phyloP scores from a whole-genome alignment of 2,113 vertebrate species.

The Narcine bancroftii region DNA sequence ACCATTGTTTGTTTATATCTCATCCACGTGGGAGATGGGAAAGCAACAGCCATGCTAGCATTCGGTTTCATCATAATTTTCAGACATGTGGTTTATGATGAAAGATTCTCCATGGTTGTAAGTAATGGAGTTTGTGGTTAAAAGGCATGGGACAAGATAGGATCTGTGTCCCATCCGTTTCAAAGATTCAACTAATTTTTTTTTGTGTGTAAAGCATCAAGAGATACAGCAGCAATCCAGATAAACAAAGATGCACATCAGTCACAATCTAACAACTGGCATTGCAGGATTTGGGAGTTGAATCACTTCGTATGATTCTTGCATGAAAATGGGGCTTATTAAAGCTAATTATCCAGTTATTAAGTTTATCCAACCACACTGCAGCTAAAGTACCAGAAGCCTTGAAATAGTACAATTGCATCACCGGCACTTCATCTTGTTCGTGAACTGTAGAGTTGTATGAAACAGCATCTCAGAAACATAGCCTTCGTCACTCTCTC shows the following conservation, averaged over 20 bases:
- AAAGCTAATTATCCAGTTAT: not conserved
- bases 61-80: too few species aligned
- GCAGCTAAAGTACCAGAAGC: not conserved
- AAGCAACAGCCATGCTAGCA: too few species aligned
- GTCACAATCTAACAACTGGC: not conserved
- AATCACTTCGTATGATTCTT: not conserved
- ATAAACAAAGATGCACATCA: not conserved
- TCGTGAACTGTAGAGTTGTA: not conserved
- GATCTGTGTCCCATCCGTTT: not conserved
- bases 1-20: not conserved
- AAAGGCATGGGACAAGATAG: not conserved
- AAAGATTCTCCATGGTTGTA: too few species aligned
- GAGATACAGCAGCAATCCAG: not conserved
- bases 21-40: not conserved
- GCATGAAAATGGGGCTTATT: not conserved
- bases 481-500: too few species aligned
- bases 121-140: too few species aligned
- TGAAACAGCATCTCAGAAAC: too few species aligned
- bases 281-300: not conserved
- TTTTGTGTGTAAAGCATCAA: not conserved
- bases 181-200: not conserved
- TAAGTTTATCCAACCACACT: not conserved
- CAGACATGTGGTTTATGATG: not conserved
- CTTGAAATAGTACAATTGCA: conserved; percentile 7
- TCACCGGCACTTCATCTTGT: not conserved